Conservation (phyloP, 2,888 invertebrate species). For the Eutolmus rufibarbis region DNA sequence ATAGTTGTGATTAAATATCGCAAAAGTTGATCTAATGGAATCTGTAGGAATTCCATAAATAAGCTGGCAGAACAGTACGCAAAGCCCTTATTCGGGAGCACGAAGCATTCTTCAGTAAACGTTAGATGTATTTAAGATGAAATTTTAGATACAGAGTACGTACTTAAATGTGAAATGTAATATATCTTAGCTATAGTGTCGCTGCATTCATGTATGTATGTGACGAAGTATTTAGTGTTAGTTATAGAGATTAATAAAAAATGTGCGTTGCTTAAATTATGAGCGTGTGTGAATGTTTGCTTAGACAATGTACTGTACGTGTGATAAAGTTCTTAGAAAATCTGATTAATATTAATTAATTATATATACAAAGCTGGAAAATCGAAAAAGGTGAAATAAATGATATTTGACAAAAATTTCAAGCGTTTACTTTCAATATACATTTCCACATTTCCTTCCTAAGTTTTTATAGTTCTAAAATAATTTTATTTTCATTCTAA, state of each 20-base stretch:
- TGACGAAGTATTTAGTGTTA: constrained; percentile 10
- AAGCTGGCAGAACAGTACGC: background rate
- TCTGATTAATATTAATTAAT: constrained; percentile 22
- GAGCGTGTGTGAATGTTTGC: constrained; percentile 22
- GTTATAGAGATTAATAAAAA: background rate
- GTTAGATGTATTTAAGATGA: constrained; percentile 23
- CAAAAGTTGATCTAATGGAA: background rate
- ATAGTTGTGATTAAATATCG: background rate
- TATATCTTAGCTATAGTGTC: background rate
- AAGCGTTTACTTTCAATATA: background rate
- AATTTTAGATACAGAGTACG: constrained; percentile 26
- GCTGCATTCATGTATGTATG: background rate
- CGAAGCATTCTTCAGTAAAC: background rate
- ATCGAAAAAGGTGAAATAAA: constrained; percentile 26
- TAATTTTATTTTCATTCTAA: background rate
- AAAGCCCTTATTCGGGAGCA: background rate
- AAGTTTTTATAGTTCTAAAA: background rate
- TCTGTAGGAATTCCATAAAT: background rate
- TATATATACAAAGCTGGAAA: constrained; percentile 25
- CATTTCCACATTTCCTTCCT: background rate
- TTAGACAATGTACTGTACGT: constrained; percentile 24
- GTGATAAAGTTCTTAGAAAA: constrained; percentile 33
- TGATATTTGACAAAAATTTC: constrained; percentile 22
- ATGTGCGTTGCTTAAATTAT: background rate
- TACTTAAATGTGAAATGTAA: constrained; percentile 29